Evolutionary conservation across 2,797 vertebrate genomes (phyloP).

Genomic region (Phaenicophaeus curvirostris): DNA sequence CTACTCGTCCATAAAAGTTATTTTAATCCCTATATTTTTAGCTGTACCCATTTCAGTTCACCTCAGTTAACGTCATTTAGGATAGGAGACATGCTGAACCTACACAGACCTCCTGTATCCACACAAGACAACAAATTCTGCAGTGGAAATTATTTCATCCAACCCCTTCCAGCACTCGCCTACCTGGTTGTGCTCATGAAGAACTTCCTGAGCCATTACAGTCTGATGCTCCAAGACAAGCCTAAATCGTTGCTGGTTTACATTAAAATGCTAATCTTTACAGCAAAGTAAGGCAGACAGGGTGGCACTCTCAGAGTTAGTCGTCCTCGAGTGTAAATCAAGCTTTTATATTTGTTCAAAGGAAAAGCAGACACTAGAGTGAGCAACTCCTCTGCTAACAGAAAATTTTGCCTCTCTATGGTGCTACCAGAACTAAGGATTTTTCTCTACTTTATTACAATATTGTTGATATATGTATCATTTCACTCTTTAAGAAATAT

Average conservation of each 20-base stretch:
- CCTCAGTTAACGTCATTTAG: neutral
- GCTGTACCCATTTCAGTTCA: neutral
- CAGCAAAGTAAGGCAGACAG: neutral
- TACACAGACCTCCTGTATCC: neutral
- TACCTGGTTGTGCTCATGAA: neutral
- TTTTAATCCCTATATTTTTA: neutral
- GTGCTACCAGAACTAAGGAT: neutral
- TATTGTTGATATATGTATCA: neutral
- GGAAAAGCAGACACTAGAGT: neutral
- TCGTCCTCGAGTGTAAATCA: accelerated
- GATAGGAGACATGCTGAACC: neutral
- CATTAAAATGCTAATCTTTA: neutral
- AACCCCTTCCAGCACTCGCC: neutral
- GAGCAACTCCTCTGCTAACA: accelerated
- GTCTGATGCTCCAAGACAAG: neutral
- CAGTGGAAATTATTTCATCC: neutral
- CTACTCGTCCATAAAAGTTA: neutral
- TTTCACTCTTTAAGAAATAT: neutral
- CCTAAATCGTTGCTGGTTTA: neutral
- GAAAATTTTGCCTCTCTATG: neutral
- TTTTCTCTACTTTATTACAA: neutral
- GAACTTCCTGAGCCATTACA: neutral
- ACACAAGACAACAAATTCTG: accelerated
- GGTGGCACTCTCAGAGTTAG: neutral
- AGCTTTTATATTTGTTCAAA: neutral